Percentiles rank a stretch among this genome's conserved stretches.
phyloP scores from a whole-genome alignment of 2,888 invertebrate genomes.

The Morinoia aosen region DNA sequence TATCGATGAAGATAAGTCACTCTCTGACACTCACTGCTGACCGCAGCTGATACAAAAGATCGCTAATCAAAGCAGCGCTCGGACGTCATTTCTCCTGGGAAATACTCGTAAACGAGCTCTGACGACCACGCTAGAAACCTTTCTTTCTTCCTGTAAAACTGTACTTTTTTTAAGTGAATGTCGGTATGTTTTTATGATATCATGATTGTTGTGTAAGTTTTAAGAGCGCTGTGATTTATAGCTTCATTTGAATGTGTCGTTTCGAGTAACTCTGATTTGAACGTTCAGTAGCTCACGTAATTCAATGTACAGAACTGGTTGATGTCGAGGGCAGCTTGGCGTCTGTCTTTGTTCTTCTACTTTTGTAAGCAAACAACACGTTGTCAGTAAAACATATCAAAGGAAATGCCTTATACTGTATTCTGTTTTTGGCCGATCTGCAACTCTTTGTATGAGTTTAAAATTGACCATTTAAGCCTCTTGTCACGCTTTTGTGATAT shows the following conservation, averaged over 20 bases:
- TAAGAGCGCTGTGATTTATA: conserved; percentile 41
- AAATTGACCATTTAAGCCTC: background rate
- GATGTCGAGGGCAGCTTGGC: background rate
- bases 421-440: background rate
- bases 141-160: background rate
- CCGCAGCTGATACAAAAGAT: background rate
- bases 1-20: background rate
- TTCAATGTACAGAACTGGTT: background rate
- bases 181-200: conserved; percentile 27
- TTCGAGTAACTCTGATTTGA: conserved; percentile 26
- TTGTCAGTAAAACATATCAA: conserved; percentile 44
- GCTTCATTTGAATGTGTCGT: conserved; percentile 35
- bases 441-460: background rate
- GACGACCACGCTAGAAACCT: background rate
- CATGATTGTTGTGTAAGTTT: conserved; percentile 38
- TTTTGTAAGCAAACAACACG: conserved; percentile 15
- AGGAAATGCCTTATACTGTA: conserved; percentile 8
- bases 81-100: background rate
- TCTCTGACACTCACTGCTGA: background rate
- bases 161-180: background rate
- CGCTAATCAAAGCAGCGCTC: background rate
- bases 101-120: background rate
- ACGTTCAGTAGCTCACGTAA: background rate
- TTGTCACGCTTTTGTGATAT: background rate
- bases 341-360: background rate